Base-by-base conservation (phyloP, 2,113 vertebrate species). In the Caretta caretta region DNA sequence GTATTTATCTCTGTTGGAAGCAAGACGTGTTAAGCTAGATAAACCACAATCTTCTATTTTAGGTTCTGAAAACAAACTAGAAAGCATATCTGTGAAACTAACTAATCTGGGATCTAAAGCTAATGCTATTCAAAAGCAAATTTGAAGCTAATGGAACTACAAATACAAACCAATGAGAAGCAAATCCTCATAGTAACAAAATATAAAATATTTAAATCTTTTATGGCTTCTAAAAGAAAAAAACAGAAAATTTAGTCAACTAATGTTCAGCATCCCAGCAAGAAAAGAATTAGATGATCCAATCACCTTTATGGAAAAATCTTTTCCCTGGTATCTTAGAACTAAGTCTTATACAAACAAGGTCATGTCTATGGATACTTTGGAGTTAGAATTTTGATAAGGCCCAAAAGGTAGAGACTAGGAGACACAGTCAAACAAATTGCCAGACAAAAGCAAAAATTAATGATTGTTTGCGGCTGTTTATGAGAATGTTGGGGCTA, bases 181-280 rank as follows among this genome's bases (percentile, higher is more conserved):
- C 27, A 94, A 96, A 96, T 62, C 4, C 42, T 94, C 85, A 93
- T 81, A 87, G 85, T 35, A 87, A 75, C 42, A 92, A n/a, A 6
- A 88, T 49, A 5, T 62, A 50, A 84, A 75, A 80, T 80, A 27
- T 4, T 0, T 46, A 78, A 96, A 38, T 7, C 1, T 87, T 87
- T 80, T 48, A 48, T 51, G 10, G 2, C 6, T 57, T 11, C 25
- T 75, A 25, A 65, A 90, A 91, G 49, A 56, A 78, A n/a, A 62
- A 57, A 9, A 27, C 59, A n/a, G 91, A 86, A 72, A 76, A 35
- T 2, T 51, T 6, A 38, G 3, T 4, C 24, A 42, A 29, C 38
- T 62, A 38, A 72, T 59, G 50, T 2, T 50, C 46, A 42, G 13
- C 49, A 84, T 53, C 86, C 83, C n/a, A 50, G 2, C 5, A 81